Percentiles rank a stretch among this genome's conserved stretches.
phyloP scores from a whole-genome alignment of 2,113 vertebrate genomes.

The Petrocephalus zakoni region DNA sequence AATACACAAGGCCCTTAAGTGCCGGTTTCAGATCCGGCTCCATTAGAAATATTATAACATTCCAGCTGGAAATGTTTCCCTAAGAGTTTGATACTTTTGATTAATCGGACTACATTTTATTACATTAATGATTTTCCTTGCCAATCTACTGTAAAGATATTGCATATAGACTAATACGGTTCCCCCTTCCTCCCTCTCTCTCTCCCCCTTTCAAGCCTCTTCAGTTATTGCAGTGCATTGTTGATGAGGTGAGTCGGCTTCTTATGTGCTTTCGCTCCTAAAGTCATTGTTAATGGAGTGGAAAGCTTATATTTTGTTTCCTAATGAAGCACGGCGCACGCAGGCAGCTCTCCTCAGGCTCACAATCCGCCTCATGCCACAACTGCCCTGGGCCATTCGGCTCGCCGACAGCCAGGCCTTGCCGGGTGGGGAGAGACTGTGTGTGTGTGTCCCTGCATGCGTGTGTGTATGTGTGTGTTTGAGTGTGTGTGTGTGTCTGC shows the following conservation, averaged over 20 bases:
- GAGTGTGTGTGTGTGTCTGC: not conserved
- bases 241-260: conserved; percentile 99
- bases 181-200: conserved; percentile 28
- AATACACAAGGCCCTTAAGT: conserved; percentile 79
- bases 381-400: conserved; percentile 46
- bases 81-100: conserved; percentile 88
- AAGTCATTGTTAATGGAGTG: conserved; percentile 99
- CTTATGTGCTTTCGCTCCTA: conserved; percentile 99
- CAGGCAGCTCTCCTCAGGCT: conserved; percentile 79
- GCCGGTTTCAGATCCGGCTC: conserved; percentile 91
- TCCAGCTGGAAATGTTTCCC: conserved; percentile 75
- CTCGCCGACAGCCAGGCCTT: conserved; percentile 17
- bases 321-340: conserved; percentile 97
- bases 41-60: conserved; percentile 95
- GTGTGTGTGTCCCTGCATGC: not conserved
- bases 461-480: not conserved
- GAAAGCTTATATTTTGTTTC: conserved; percentile 99
- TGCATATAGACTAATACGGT: conserved; percentile 78
- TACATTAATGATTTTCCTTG: conserved; percentile 91
- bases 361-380: conserved; percentile 53
- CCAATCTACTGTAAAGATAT: conserved; percentile 86
- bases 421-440: conserved; percentile 7
- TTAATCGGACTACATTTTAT: conserved; percentile 96
- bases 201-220: conserved; percentile 82
- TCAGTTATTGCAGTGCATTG: conserved; percentile 99